phyloP scores from a whole-genome alignment of 2,888 invertebrate genomes.

The Drosophila paranaensis region DNA sequence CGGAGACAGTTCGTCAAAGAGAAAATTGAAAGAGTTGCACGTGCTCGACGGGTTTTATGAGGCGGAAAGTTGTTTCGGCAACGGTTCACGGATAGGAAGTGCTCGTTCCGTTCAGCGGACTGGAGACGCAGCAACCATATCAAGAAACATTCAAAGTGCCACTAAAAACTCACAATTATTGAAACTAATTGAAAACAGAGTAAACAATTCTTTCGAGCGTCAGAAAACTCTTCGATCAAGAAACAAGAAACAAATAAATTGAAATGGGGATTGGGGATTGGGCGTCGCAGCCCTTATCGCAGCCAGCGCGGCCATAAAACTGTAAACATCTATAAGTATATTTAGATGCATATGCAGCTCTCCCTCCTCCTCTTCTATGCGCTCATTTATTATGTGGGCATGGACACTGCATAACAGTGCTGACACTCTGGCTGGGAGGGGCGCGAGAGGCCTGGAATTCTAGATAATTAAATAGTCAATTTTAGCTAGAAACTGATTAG shows the following conservation, averaged over 20 bases:
- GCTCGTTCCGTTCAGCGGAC: constrained; percentile 56
- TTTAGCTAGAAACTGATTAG: not conserved
- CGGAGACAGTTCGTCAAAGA: constrained; percentile 57
- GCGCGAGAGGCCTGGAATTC: not conserved
- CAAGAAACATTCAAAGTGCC: constrained; percentile 35
- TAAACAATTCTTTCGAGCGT: constrained; percentile 8
- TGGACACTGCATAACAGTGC: not conserved
- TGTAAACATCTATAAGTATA: constrained; percentile 40
- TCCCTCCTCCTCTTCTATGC: not conserved
- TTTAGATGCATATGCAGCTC: constrained; percentile 8
- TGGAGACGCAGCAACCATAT: constrained; percentile 46
- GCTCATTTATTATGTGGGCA: constrained; percentile 25
- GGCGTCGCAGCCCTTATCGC: constrained; percentile 39
- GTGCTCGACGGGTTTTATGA: constrained; percentile 55
- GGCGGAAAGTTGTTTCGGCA: constrained; percentile 65
- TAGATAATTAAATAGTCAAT: not conserved
- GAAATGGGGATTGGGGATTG: constrained; percentile 1
- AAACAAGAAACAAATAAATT: constrained; percentile 9
- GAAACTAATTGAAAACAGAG: constrained; percentile 60
- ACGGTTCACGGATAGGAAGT: constrained; percentile 24
- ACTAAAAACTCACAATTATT: constrained; percentile 41
- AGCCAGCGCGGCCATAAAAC: constrained; percentile 18
- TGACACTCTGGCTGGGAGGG: not conserved
- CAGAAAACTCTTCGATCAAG: constrained; percentile 47
- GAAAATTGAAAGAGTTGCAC: constrained; percentile 65